Evolutionary conservation across 2,797 vertebrate species (phyloP), one percentile per base, ranked within the genome.

Genomic region (Moxostoma hubbsi): DNA sequence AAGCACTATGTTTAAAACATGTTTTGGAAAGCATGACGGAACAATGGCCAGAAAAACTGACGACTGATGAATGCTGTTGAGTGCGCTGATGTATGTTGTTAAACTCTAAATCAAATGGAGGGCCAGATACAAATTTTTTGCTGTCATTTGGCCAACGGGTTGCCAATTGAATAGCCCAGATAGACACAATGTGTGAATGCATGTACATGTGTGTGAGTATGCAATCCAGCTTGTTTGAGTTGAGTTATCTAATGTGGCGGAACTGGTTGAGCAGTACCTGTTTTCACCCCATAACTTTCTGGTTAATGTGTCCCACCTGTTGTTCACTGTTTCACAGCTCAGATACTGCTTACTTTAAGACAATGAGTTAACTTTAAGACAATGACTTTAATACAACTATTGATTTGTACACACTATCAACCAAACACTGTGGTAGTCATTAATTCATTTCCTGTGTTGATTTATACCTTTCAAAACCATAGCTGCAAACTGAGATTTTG

Each of bases 181-280:
- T 36, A 36, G 36, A 36, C 36, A 36, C 2, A 36, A 36, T 47
- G 11, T 46, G 9, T 16, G n/a, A n/a, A 18, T 49, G 63, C 11
- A 47, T 43, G 15, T 63, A 16, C 12, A 16, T 36, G 18, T 51
- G 62, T 36, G 15, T 36, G 45, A 13, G 45, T 50, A 7, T 70
- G 49, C 58, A 54, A 72, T 73, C 50, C 59, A 47, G 49, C 24
- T 47, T 24, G 9, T 53, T 15, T 43, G 7, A 63, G 64, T 51
- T 36, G 18, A 77, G 51, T n/a, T 54, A 24, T 77, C 61, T 71
- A 77, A 88, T 88, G 86, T 9, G 54, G 89, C 82, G 53, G 18
- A 84, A 90, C 90, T 78, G 87, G 88, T 90, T 84, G 43, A 83
- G 79, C 81, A 45, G 5, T 78, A 73, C 58, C 67, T 73, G 50